Conservation (phyloP, 2,797 vertebrate species). For the Astyanax mexicanus region DNA sequence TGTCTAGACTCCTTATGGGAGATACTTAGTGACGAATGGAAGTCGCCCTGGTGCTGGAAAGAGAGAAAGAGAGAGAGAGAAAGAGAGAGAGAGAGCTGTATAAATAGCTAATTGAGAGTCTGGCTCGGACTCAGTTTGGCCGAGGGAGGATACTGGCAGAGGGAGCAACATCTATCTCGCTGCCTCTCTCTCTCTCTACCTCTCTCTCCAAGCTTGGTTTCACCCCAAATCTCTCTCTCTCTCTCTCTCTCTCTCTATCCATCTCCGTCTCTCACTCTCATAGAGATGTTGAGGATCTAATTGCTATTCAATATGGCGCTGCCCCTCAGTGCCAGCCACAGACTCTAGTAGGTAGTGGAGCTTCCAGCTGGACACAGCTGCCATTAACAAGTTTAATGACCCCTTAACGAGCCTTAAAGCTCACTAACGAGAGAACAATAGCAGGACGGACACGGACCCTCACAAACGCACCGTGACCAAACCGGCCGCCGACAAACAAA, state of each 20-base stretch:
- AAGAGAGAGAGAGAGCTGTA: slow-evolving; percentile 35
- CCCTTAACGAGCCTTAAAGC: slow-evolving; percentile 46
- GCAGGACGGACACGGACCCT: slow-evolving; percentile 38
- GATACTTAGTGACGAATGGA: slow-evolving; percentile 35
- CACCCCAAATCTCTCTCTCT: slow-evolving; percentile 28
- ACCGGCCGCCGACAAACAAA: slow-evolving; percentile 31
- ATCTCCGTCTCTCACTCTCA: not conserved
- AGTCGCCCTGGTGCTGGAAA: slow-evolving; percentile 33
- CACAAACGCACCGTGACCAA: slow-evolving; percentile 26
- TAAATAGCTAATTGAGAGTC: slow-evolving; percentile 44
- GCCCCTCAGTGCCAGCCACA: slow-evolving; percentile 15
- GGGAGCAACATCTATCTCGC: slow-evolving; percentile 25
- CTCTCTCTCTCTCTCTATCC: not conserved
- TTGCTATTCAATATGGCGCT: slow-evolving; percentile 48
- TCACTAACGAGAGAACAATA: slow-evolving; percentile 52
- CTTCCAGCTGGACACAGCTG: slow-evolving; percentile 37
- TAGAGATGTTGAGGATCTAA: slow-evolving; percentile 38
- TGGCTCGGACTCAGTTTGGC: slow-evolving; percentile 24
- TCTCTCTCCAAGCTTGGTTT: slow-evolving; percentile 11
- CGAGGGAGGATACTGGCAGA: slow-evolving; percentile 37
- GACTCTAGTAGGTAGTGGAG: not conserved
- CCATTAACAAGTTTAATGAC: slow-evolving; percentile 41
- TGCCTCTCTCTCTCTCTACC: slow-evolving; percentile 1
- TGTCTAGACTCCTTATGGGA: slow-evolving; percentile 24
- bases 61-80: slow-evolving; percentile 23